Evolutionary conservation across 2,888 invertebrate genomes (phyloP).

Genomic region (Scaptomyza caliginosa): DNA sequence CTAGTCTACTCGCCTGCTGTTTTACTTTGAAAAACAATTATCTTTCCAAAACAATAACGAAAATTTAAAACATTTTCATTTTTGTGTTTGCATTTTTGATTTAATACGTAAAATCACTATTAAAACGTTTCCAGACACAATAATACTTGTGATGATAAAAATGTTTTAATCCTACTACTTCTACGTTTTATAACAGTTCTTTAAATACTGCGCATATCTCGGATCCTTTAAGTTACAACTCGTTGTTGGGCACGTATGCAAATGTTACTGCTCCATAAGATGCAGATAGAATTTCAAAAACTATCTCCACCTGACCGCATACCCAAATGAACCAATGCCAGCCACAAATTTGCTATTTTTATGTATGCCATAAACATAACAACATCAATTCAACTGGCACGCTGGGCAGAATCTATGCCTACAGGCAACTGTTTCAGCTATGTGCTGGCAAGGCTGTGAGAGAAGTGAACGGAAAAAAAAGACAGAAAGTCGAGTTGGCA

Average conservation of each 20-base stretch:
- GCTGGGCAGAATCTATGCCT: not conserved
- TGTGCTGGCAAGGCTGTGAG: slow-evolving; percentile 13
- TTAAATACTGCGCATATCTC: not conserved
- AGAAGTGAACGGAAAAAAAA: not conserved
- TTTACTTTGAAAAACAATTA: too few species aligned
- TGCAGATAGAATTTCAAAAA: not conserved
- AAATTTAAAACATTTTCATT: too few species aligned
- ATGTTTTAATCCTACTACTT: not conserved
- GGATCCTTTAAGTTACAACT: not conserved
- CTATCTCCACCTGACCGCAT: slow-evolving; percentile 25
- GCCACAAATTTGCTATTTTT: slow-evolving; percentile 56
- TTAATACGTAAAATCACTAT: too few species aligned
- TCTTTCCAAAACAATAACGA: too few species aligned
- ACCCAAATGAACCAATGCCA: slow-evolving; percentile 37
- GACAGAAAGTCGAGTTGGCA: slow-evolving; percentile 11
- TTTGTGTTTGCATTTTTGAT: too few species aligned
- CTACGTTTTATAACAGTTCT: not conserved
- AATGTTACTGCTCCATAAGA: slow-evolving; percentile 22
- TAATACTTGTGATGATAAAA: not conserved
- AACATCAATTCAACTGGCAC: slow-evolving; percentile 24
- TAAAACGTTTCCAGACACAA: not conserved
- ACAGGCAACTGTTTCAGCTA: not conserved
- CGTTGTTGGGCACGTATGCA: slow-evolving; percentile 35
- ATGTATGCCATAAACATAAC: slow-evolving; percentile 47
- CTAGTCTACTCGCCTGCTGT: too few species aligned